Evolutionary conservation across 2,797 vertebrate genomes (phyloP).

Genomic region (Poeciliopsis gracilis): DNA sequence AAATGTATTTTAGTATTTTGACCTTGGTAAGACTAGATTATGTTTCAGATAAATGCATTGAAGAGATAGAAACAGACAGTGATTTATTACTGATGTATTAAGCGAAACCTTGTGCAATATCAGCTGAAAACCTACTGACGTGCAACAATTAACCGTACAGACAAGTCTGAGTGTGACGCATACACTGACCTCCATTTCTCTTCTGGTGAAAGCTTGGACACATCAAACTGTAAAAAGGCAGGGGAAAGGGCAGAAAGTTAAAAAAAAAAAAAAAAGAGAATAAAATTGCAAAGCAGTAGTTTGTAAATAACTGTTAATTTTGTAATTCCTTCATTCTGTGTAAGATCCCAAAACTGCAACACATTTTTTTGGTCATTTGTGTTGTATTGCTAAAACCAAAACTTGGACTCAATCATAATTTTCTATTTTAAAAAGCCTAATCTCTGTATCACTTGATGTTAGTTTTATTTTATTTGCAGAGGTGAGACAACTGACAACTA

Average conservation of each 20-base stretch:
- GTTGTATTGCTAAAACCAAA: not conserved
- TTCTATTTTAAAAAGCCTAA: not conserved
- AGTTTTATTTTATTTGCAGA: not conserved
- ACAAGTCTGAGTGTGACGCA: not conserved
- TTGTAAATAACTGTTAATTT: not conserved
- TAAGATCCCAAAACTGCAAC: not conserved
- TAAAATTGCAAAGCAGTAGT: not conserved
- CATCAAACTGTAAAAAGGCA: conserved; percentile 81
- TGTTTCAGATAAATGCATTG: not conserved
- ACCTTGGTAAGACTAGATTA: not conserved
- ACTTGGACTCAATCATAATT: not conserved
- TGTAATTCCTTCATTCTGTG: not conserved
- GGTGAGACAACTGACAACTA: not conserved
- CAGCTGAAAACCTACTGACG: not conserved
- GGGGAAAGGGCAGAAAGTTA: not conserved
- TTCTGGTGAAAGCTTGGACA: conserved; percentile 93
- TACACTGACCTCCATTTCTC: conserved; percentile 96
- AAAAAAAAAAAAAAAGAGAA: not conserved
- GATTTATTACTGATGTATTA: not conserved
- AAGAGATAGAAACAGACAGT: not conserved
- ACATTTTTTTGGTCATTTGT: not conserved
- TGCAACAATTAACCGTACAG: not conserved
- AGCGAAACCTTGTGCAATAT: not conserved
- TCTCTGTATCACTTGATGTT: not conserved
- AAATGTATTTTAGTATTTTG: not conserved